These are phyloP conservation scores for Clitarchus hookeri DNA, from an alignment of 2,888 invertebrate species.

Conservation along the genomic window DNA sequence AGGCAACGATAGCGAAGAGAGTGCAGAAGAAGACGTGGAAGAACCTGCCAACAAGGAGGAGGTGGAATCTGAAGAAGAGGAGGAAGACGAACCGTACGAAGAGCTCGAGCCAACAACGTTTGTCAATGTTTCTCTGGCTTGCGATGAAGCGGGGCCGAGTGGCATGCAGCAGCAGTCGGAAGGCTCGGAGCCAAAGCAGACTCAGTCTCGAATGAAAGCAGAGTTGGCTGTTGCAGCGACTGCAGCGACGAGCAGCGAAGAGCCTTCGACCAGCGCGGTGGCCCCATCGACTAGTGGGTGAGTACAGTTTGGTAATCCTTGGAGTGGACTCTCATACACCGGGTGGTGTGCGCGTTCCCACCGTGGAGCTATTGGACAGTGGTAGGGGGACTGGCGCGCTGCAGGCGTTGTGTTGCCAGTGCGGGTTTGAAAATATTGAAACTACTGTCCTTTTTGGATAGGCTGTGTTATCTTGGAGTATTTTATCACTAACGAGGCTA, in stretches of 20 bases:
- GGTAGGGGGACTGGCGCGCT: neutral
- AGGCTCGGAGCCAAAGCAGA: neutral
- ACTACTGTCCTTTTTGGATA: too few relatives aligned
- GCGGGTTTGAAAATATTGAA: too few relatives aligned
- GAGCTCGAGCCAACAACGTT: slow-evolving; percentile 53
- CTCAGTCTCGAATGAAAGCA: neutral
- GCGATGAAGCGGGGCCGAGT: slow-evolving; percentile 55
- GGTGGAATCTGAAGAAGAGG: slow-evolving; percentile 49
- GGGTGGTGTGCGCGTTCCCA: neutral
- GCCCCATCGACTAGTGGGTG: slow-evolving; percentile 38
- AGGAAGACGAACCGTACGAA: slow-evolving; percentile 52
- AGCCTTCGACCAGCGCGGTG: neutral
- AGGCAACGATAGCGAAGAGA: slow-evolving; percentile 38
- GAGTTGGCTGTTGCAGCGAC: neutral
- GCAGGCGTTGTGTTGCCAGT: too few relatives aligned
- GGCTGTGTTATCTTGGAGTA: too few relatives aligned
- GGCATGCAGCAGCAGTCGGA: slow-evolving; percentile 49
- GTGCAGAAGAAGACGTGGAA: slow-evolving; percentile 37
- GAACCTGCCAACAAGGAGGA: slow-evolving; percentile 37
- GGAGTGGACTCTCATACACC: slow-evolving; percentile 36
- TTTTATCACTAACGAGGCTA: too few relatives aligned
- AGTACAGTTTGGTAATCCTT: slow-evolving; percentile 34
- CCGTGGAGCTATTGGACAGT: neutral
- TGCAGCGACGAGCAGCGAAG: neutral
- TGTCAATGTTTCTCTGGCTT: slow-evolving; percentile 53